phyloP scores from a whole-genome alignment of 2,888 invertebrate genomes.

The Latheticus oryzae region DNA sequence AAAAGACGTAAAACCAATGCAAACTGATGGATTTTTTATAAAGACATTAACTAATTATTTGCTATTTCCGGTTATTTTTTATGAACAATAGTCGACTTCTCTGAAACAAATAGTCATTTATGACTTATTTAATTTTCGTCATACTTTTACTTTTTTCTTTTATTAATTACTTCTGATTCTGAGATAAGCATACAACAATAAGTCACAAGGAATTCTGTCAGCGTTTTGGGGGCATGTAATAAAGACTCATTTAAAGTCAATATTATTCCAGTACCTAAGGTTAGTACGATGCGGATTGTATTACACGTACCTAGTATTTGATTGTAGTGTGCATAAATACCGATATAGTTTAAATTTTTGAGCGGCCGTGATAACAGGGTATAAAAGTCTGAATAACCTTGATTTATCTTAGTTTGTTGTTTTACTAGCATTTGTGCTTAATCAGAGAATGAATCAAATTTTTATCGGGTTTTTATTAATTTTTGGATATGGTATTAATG shows the following conservation, averaged over 20 bases:
- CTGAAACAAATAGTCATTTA: no score
- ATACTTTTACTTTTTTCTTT: slow-evolving; percentile 5
- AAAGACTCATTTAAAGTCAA: slow-evolving; percentile 27
- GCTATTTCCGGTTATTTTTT: slow-evolving; percentile 16
- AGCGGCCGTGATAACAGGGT: slow-evolving; percentile 36
- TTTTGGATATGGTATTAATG: no score
- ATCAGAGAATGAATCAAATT: slow-evolving; percentile 2
- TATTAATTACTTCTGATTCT: slow-evolving; percentile 10
- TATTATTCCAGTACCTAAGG: slow-evolving; percentile 23
- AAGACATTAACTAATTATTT: background rate
- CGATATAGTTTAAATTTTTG: slow-evolving; percentile 27
- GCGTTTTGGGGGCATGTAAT: slow-evolving; percentile 10
- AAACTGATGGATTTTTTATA: slow-evolving; percentile 10
- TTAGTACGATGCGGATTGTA: slow-evolving; percentile 15
- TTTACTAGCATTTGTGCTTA: slow-evolving; percentile 21
- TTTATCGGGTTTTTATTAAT: background rate
- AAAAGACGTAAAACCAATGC: slow-evolving; percentile 25
- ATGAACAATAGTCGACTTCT: background rate
- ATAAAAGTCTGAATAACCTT: slow-evolving; percentile 37
- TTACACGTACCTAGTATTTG: slow-evolving; percentile 18
- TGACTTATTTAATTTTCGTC: no score
- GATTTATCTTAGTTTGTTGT: slow-evolving; percentile 36
- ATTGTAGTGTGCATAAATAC: slow-evolving; percentile 35
- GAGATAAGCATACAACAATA: background rate
- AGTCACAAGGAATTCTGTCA: slow-evolving; percentile 9